phyloP scores from a whole-genome alignment of 1,140 invertebrate genomes.

The Nomia melanderi region DNA sequence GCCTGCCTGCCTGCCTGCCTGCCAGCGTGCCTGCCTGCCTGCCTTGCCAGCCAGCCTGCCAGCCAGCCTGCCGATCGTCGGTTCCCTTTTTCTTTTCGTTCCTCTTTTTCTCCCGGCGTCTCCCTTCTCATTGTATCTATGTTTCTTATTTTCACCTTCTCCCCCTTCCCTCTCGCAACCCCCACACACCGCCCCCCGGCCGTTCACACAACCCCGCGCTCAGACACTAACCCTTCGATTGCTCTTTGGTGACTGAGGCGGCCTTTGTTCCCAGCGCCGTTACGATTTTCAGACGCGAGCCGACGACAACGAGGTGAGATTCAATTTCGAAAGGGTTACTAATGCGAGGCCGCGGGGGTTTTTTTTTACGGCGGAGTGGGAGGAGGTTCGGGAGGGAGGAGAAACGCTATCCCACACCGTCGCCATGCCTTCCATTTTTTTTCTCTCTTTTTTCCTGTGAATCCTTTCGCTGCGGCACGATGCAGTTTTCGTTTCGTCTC shows the following conservation, averaged over 20 bases:
- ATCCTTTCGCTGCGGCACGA: constrained; percentile 9
- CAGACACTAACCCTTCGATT: constrained; percentile 49
- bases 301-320: constrained; percentile 28
- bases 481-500: neutral
- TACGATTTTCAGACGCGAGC: constrained; percentile 35
- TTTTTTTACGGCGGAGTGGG: neutral
- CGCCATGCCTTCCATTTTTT: constrained; percentile 1
- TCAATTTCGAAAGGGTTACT: constrained; percentile 30
- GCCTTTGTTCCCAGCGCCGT: constrained; percentile 37
- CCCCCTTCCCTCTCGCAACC: neutral
- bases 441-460: neutral
- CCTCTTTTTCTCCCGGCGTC: constrained; percentile 52
- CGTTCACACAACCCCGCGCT: neutral
- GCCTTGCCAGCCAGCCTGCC: no score
- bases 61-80: constrained; percentile 80
- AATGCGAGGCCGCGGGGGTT: neutral
- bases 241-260: constrained; percentile 34
- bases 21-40: no score
- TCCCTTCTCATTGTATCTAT: constrained; percentile 31
- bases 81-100: constrained; percentile 58
- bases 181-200: neutral
- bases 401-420: neutral
- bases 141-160: constrained; percentile 46
- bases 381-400: no score
- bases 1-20: no score